Conservation (phyloP, 2,888 invertebrate species). For the Ligdia adustata region DNA sequence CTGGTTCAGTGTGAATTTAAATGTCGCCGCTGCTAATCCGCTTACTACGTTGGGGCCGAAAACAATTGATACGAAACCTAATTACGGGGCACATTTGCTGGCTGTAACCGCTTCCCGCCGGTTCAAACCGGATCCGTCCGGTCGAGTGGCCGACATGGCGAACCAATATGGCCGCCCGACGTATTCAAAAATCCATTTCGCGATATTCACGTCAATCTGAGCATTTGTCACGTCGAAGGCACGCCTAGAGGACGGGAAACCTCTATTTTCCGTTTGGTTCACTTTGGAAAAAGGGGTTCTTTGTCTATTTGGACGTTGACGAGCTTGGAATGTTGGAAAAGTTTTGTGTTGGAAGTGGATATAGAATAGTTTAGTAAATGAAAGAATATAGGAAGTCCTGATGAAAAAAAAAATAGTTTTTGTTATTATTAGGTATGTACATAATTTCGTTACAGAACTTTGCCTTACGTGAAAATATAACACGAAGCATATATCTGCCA, state of each 20-base stretch:
- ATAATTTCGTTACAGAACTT: too few species aligned
- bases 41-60: constrained; percentile 34
- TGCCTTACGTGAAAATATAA: too few species aligned
- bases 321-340: constrained; percentile 23
- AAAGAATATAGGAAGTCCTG: too few species aligned
- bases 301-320: constrained; percentile 16
- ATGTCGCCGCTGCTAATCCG: constrained; percentile 2
- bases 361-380: too few species aligned
- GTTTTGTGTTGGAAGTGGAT: too few species aligned
- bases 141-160: constrained; percentile 56
- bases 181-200: constrained; percentile 70
- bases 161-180: constrained; percentile 56
- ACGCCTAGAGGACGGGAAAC: constrained; percentile 24
- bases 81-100: constrained; percentile 55
- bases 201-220: constrained; percentile 71
- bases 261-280: constrained; percentile 27
- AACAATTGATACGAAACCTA: constrained; percentile 40
- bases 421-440: too few species aligned
- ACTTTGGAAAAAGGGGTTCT: constrained; percentile 23
- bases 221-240: constrained; percentile 61
- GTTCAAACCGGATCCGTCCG: constrained; percentile 46
- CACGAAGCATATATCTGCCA: too few species aligned
- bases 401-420: too few species aligned
- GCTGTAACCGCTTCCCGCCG: constrained; percentile 44
- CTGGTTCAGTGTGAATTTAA: constrained; percentile 3